Percentiles rank a stretch among this genome's conserved stretches.
Evolutionary conservation across 2,113 vertebrate species (phyloP).

Genomic region (Monopterus albus): DNA sequence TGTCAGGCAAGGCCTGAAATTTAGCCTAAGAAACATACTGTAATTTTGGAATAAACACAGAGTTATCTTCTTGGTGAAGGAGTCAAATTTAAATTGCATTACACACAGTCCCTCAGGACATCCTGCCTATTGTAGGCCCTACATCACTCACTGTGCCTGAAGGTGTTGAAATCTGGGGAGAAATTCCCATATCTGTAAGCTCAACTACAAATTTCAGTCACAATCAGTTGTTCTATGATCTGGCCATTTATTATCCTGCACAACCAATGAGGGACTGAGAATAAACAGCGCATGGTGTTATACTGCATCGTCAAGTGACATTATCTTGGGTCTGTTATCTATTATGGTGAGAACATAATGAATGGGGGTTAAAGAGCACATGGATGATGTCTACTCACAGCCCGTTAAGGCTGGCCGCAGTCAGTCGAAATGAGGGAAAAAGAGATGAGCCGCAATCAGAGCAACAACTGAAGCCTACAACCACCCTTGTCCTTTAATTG

Average conservation of each 20-base stretch:
- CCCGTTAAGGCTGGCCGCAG: slow-evolving; percentile 52
- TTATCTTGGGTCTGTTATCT: slow-evolving; percentile 68
- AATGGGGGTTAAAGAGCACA: slow-evolving; percentile 49
- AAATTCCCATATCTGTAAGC: slow-evolving; percentile 61
- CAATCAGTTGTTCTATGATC: slow-evolving; percentile 46
- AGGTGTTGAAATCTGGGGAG: slow-evolving; percentile 67
- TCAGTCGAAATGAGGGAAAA: background rate
- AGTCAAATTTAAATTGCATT: slow-evolving; percentile 44
- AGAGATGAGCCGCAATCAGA: slow-evolving; percentile 10
- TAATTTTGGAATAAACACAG: slow-evolving; percentile 26
- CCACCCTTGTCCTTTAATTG: slow-evolving; percentile 60
- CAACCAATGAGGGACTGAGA: slow-evolving; percentile 55
- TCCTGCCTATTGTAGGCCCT: slow-evolving; percentile 26
- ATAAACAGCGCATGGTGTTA: slow-evolving; percentile 53
- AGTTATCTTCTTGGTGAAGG: slow-evolving; percentile 48
- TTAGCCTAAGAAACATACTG: slow-evolving; percentile 20
- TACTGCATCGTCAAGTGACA: slow-evolving; percentile 34
- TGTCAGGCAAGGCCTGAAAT: slow-evolving; percentile 16
- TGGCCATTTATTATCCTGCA: slow-evolving; percentile 57
- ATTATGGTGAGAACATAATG: slow-evolving; percentile 58
- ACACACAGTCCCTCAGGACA: slow-evolving; percentile 45
- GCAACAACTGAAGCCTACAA: slow-evolving; percentile 12
- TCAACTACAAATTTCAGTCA: slow-evolving; percentile 26
- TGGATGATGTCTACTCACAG: slow-evolving; percentile 60
- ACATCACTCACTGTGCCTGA: slow-evolving; percentile 53